Percentiles rank a stretch among this genome's conserved stretches.
Evolutionary conservation across 2,113 vertebrate genomes (phyloP).

Genomic region (Chlorodrepanis virens): DNA sequence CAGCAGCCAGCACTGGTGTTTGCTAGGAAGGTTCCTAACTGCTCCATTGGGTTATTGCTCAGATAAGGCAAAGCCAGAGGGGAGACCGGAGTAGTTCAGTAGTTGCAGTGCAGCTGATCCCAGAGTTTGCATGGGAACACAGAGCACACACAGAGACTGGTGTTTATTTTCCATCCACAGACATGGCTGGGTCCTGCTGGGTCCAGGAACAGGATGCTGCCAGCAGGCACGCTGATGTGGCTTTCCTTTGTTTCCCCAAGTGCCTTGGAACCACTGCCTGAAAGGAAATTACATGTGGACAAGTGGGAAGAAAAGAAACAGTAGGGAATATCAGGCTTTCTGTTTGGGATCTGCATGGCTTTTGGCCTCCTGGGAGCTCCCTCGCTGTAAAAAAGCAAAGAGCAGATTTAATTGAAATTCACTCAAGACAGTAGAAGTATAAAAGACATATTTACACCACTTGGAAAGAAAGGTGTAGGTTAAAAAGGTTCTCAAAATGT

Average conservation of each 20-base stretch:
- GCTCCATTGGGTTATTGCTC: background rate
- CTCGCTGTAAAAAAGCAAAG: background rate
- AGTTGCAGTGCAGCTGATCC: background rate
- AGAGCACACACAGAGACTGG: background rate
- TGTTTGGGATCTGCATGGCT: background rate
- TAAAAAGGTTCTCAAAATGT: background rate
- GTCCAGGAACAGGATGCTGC: background rate
- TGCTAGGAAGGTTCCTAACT: background rate
- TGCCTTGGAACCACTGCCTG: background rate
- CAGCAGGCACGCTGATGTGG: background rate
- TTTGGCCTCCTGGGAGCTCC: background rate
- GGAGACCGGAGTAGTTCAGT: background rate
- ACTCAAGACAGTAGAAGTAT: background rate
- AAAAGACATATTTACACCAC: background rate
- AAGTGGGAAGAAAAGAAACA: background rate
- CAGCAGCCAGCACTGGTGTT: background rate
- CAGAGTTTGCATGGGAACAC: background rate
- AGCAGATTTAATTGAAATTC: too few relatives aligned
- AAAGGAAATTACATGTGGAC: background rate
- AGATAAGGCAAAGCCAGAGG: background rate
- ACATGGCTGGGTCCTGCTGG: background rate
- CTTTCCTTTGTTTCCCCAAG: background rate
- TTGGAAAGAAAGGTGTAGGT: background rate
- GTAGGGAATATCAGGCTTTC: background rate
- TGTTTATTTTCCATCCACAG: conserved; percentile 8